Percentiles rank a stretch among this genome's conserved stretches.
phyloP scores from a whole-genome alignment of 2,888 invertebrate genomes.

The Gortyna flavago region DNA sequence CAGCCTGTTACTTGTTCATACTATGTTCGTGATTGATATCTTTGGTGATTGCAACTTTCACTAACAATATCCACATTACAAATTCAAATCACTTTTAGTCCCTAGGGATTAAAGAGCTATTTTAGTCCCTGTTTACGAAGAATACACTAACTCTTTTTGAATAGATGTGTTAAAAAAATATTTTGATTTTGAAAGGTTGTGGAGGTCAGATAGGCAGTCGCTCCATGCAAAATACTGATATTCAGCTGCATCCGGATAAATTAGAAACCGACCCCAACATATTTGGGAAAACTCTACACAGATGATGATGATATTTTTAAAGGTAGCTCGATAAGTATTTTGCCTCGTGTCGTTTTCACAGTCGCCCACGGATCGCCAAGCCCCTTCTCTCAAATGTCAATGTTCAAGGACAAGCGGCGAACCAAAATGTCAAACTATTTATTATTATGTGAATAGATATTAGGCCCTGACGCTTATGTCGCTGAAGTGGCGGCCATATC shows the following conservation, averaged over 20 bases:
- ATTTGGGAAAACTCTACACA: no score
- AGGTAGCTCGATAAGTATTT: background rate
- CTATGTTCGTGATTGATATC: no score
- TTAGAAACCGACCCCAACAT: background rate
- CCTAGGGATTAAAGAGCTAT: no score
- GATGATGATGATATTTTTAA: background rate
- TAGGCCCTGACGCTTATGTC: slow-evolving; percentile 20
- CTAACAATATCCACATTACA: no score
- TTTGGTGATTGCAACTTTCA: no score
- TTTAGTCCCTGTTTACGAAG: no score
- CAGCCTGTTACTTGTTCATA: no score
- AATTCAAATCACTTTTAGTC: no score
- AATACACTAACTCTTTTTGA: no score
- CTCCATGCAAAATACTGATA: background rate
- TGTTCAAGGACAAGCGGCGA: slow-evolving; percentile 81
- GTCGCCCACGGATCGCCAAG: slow-evolving; percentile 70
- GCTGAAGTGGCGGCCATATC: background rate
- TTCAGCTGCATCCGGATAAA: background rate
- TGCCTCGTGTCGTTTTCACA: slow-evolving; percentile 39
- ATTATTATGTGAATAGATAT: slow-evolving; percentile 57
- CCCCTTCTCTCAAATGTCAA: slow-evolving; percentile 86
- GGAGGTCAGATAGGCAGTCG: background rate
- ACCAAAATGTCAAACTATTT: slow-evolving; percentile 84
- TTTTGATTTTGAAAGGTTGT: no score
- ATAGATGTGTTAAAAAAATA: no score